Base-by-base conservation (phyloP, 2,888 invertebrate species). In the Tetheella fluctuosa region DNA sequence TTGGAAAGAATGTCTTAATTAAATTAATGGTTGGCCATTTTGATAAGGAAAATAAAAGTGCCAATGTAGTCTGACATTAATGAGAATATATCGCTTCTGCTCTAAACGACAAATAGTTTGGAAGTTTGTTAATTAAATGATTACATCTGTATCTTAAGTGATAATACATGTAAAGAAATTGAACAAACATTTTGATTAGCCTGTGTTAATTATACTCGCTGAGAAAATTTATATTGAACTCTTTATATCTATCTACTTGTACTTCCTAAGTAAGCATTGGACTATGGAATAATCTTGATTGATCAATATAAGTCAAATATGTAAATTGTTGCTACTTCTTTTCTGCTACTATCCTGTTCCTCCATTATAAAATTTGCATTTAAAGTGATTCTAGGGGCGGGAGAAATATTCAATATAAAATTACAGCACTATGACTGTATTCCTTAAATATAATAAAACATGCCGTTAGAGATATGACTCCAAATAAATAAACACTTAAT, bases 21-120 rank as follows among this genome's bases (percentile, higher is more conserved):
- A 90, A 88, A 91, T 91, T 86, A 89, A 91, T 89, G 90, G 84
- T 76, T 82, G 77, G 81, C 84, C 81, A 85, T 86, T 88, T 84
- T 81, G 82, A 83, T 81, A 84, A 84, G 73, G 71, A 76, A 80
- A 85, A 83, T 80, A 86, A 86, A 89, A 88, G 80, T 78, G 77
- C 77, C 79, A 76, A 79, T 79, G 80, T 75, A 76, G 79, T 78
- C 77, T 82, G 88, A 88, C 84, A 69, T 79, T 90, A 91, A 91
- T 90, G 86, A 91, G 83, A 83, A 90, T 89, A 84, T 88, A 91
- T 83, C 67, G 74, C 66, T 63, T 54, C 64, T 57, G 60, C 53
- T 54, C 60, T 60, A 57, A 60, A 61, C 28, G 12, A 54, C 28
- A 12, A 54, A 54, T 54, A 30, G 6, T 28, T 28, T 30, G n/a